phyloP scores from a whole-genome alignment of 2,888 invertebrate genomes.

The Agapostemon virescens region DNA sequence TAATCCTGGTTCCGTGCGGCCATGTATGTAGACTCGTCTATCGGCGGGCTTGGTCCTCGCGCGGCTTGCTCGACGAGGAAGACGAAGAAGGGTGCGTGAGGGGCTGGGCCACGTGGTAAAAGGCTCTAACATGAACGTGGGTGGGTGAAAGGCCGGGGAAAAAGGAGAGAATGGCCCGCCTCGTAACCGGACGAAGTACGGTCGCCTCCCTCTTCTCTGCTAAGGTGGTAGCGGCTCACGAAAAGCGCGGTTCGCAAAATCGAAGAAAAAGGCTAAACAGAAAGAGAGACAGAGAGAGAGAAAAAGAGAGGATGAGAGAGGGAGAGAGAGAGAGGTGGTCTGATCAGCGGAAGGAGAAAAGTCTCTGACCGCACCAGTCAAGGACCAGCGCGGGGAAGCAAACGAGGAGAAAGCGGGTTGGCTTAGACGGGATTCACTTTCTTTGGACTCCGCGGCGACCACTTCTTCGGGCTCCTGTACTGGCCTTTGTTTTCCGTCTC shows the following conservation, averaged over 20 bases:
- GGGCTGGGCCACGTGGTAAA: slow-evolving; percentile 41
- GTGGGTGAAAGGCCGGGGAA: slow-evolving; percentile 20
- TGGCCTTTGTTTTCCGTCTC: slow-evolving; percentile 26
- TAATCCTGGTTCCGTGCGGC: slow-evolving; percentile 63
- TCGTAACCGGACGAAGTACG: slow-evolving; percentile 31
- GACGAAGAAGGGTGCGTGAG: slow-evolving; percentile 49
- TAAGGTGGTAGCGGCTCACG: slow-evolving; percentile 20
- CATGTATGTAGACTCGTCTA: slow-evolving; percentile 55
- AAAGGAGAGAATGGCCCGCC: slow-evolving; percentile 31
- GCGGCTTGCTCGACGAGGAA: neutral
- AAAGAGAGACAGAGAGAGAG: slow-evolving; percentile 24
- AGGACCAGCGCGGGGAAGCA: slow-evolving; percentile 44
- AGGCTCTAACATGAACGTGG: slow-evolving; percentile 35
- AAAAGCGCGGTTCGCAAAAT: slow-evolving; percentile 17
- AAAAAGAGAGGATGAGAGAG: slow-evolving; percentile 23
- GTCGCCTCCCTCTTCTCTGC: slow-evolving; percentile 10
- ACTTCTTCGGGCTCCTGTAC: slow-evolving; percentile 24
- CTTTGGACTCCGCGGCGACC: slow-evolving; percentile 56
- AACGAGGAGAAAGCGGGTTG: slow-evolving; percentile 52
- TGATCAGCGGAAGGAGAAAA: slow-evolving; percentile 47
- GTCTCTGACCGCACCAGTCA: slow-evolving; percentile 47
- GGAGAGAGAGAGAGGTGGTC: slow-evolving; percentile 20
- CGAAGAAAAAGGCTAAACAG: slow-evolving; percentile 36
- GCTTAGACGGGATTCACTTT: slow-evolving; percentile 66
- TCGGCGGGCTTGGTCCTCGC: slow-evolving; percentile 26